Evolutionary conservation across 2,113 vertebrate genomes (phyloP).

Genomic region (Macrotus californicus): DNA sequence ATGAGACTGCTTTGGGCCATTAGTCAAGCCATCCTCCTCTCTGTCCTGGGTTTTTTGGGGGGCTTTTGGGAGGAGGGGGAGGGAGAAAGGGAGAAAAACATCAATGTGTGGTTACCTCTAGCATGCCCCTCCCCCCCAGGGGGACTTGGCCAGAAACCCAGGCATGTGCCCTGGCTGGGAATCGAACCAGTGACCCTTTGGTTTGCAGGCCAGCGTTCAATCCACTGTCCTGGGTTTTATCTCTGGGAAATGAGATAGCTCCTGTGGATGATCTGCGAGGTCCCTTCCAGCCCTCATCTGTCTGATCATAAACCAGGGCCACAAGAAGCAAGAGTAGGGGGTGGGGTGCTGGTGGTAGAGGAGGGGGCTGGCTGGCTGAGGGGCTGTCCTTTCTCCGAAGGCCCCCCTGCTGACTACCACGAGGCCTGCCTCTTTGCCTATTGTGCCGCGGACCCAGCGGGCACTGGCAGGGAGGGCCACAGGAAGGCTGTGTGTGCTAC

Average conservation of each 20-base stretch:
- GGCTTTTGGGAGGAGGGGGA: too few species aligned
- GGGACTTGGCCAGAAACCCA: too few species aligned
- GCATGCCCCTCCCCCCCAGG: too few species aligned
- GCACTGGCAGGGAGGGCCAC: background rate
- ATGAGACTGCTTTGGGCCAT: background rate
- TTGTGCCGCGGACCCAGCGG: conserved; percentile 72
- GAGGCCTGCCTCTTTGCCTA: conserved; percentile 85
- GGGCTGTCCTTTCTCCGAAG: conserved; percentile 65
- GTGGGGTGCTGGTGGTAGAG: background rate
- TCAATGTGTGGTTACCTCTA: too few species aligned
- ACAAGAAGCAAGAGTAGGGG: background rate
- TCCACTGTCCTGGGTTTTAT: background rate
- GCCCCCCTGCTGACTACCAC: conserved; percentile 80
- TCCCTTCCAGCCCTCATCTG: background rate
- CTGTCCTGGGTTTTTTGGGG: too few species aligned
- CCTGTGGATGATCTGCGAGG: background rate
- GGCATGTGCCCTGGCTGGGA: too few species aligned
- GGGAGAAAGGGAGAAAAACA: too few species aligned
- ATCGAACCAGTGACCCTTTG: too few species aligned
- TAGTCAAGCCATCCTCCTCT: background rate
- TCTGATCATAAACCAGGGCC: background rate
- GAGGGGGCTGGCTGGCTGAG: background rate
- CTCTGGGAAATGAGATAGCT: background rate
- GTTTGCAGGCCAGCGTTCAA: too few species aligned
- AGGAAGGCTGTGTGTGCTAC: conserved; percentile 80